Percentiles rank a stretch among this genome's conserved stretches.
Conservation (phyloP, 2,888 invertebrate genomes). For the Aproaerema taeniolella region DNA sequence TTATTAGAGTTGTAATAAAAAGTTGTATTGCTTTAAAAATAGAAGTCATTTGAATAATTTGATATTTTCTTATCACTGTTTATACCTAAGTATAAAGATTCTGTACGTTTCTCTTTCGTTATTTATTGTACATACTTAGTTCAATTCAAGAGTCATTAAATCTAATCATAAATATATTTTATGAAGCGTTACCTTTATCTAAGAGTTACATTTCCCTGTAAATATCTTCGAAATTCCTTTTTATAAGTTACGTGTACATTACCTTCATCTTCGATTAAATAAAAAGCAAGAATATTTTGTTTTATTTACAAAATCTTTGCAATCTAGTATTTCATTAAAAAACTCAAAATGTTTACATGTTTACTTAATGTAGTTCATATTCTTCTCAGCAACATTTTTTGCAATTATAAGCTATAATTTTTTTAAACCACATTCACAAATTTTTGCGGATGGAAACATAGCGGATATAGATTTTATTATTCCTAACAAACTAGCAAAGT, state of each 20-base stretch:
- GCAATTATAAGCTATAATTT: too few relatives aligned
- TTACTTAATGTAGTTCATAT: too few relatives aligned
- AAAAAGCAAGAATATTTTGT: constrained; percentile 34
- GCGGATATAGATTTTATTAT: too few relatives aligned
- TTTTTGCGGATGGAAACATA: too few relatives aligned
- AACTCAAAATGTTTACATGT: too few relatives aligned
- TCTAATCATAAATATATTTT: constrained; percentile 28
- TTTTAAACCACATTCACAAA: too few relatives aligned
- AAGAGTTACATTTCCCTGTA: constrained; percentile 64
- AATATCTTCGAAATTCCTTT: constrained; percentile 69
- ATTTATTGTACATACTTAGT: neutral
- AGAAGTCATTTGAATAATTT: neutral
- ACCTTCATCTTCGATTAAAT: constrained; percentile 67
- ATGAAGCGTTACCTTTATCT: constrained; percentile 54
- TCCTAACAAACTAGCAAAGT: too few relatives aligned
- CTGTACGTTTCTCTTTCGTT: neutral
- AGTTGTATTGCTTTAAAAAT: neutral
- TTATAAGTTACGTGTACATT: constrained; percentile 65
- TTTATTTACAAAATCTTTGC: constrained; percentile 25
- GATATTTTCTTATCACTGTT: neutral
- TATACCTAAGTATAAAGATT: neutral
- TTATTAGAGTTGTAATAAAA: constrained; percentile 9
- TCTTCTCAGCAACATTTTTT: too few relatives aligned
- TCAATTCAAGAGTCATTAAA: constrained; percentile 5
- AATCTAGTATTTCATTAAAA: too few relatives aligned